Evolutionary conservation across 2,797 vertebrate species (phyloP), one percentile per base, ranked within the genome.

Genomic region (Scarus forsteni): DNA sequence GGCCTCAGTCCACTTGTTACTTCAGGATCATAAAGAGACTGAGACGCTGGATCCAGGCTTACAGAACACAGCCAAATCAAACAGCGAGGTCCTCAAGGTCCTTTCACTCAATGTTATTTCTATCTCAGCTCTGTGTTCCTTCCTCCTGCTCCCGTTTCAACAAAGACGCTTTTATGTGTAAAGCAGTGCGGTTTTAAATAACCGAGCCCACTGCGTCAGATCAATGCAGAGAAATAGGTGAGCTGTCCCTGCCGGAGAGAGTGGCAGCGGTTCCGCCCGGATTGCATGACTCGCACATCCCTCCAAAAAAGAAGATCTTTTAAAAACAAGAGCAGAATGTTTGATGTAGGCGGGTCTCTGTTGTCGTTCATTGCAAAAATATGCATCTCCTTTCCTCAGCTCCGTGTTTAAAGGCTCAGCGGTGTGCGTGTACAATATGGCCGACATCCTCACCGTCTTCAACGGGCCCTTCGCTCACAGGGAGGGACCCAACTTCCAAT

Each of bases 351-450:
- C 43, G 67, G 57, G 56, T 68, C 52, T 60, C 11, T 45, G 54
- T 14, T 62, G 54, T 59, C 44, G 62, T 56, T 75, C n/a, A 66
- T 27, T 27, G 8, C 45, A 14, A 59, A 58, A 77, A 8, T 67
- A 11, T 85, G 56, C 67, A 39, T 88, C 55, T 83, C 34, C 5
- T 86, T 79, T 60, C 75, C 69, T 6, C 89, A 99, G 98, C 90
- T 99, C 98, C 2, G 97, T 99, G 85, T 99, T 99, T 81, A 97
- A 96, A 92, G 98, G 98, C 15, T 99, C 98, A 0, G 98, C 98
- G 0, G 98, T 99, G 77, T 99, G 98, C 46, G 96, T 96, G 36
- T 99, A 99, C 89, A 98, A 97, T 86, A 96, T 99, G 87, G 97
- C 97, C 0, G 97, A 99, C 77, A 97, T 99, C 90, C 96, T 99